A percentile compares a stretch with the other conserved stretches of the same genome.
Evolutionary conservation across 2,797 vertebrate genomes (phyloP).

Genomic region (Onychomys arenicola): DNA sequence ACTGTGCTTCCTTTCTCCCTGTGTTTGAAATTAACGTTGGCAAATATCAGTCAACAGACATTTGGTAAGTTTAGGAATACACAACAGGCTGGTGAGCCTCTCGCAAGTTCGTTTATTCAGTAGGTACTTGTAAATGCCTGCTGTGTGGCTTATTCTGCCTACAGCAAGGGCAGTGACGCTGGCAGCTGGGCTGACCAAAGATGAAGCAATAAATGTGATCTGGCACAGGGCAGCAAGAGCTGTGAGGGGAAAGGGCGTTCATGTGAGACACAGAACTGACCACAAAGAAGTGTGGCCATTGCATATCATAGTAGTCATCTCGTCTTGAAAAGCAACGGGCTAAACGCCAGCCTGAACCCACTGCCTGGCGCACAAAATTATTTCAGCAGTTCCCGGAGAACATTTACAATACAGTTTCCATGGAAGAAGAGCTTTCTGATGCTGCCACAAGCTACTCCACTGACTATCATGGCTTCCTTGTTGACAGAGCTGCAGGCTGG

Average conservation of each 20-base stretch:
- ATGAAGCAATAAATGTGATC: not conserved
- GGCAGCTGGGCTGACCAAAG: not conserved
- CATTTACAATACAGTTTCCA: not conserved
- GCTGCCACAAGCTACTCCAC: not conserved
- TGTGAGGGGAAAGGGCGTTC: not conserved
- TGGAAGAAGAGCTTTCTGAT: not conserved
- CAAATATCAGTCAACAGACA: not conserved
- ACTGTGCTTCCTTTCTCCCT: conserved; percentile 20
- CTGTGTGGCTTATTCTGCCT: not conserved
- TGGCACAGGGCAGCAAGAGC: not conserved
- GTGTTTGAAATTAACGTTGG: conserved; percentile 41
- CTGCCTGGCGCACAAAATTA: not conserved
- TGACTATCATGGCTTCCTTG: not conserved
- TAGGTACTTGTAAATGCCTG: not conserved
- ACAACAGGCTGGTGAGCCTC: not conserved
- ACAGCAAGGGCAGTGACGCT: not conserved
- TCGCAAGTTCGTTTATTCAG: not conserved
- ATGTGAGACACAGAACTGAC: not conserved
- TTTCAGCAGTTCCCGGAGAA: not conserved
- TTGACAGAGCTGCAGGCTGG: not conserved
- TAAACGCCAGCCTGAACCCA: not conserved
- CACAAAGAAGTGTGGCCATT: not conserved
- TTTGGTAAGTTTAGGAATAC: not conserved
- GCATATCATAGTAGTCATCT: not conserved
- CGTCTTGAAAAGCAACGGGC: not conserved